Conservation (phyloP, 2,797 vertebrate genomes). For the Serranus cabrilla region DNA sequence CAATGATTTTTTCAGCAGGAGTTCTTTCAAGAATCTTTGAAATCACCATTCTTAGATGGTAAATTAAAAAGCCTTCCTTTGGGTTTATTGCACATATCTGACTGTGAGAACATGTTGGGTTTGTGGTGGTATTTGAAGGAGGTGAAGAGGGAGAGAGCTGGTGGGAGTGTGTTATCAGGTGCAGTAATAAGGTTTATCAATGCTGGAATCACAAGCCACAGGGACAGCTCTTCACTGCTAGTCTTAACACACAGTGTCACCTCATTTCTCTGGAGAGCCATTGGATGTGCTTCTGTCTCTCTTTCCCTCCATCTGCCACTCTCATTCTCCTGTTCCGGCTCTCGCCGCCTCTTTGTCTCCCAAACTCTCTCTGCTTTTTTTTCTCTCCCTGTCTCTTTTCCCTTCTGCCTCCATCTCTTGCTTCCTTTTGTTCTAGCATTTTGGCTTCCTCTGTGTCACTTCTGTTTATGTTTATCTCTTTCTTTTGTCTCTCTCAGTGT, state of each 20-base stretch:
- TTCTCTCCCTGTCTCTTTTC: background rate
- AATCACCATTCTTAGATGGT: constrained; percentile 21
- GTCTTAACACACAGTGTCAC: constrained; percentile 65
- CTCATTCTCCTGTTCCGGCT: constrained; percentile 18
- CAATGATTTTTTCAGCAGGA: constrained; percentile 3
- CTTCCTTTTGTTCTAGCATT: constrained; percentile 51
- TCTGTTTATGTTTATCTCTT: constrained; percentile 66
- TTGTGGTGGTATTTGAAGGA: constrained; percentile 10
- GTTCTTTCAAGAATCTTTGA: constrained; percentile 32
- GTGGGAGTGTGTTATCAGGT: constrained; percentile 50
- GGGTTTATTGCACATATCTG: background rate
- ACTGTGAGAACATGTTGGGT: constrained; percentile 15
- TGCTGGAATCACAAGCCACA: constrained; percentile 44
- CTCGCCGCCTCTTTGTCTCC: constrained; percentile 6
- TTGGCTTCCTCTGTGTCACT: constrained; percentile 65
- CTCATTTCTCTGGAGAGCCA: constrained; percentile 59
- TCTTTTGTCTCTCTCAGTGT: constrained; percentile 50
- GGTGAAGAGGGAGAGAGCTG: constrained; percentile 15
- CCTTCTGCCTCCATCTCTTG: constrained; percentile 41
- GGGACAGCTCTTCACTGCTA: constrained; percentile 44
- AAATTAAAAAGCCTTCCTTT: constrained; percentile 14
- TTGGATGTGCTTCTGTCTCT: constrained; percentile 40
- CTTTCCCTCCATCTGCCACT: constrained; percentile 46
- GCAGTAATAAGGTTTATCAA: constrained; percentile 64
- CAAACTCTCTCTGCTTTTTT: constrained; percentile 7